Base-by-base conservation (phyloP, 1,140 invertebrate species). In the Rhyacophila brunnea region DNA sequence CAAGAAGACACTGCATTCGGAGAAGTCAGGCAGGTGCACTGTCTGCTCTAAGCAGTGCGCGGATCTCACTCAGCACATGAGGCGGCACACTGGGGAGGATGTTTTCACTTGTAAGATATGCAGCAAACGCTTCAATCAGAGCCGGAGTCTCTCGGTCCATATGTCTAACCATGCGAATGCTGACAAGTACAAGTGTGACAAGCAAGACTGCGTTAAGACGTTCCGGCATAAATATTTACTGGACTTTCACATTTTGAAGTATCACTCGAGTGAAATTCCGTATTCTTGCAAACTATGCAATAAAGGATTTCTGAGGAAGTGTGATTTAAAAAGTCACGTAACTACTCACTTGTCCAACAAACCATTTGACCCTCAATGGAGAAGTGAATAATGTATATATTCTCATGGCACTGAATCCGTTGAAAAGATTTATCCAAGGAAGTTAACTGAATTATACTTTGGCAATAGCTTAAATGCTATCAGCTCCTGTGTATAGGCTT, bases 1-100 rank as follows among this genome's bases (percentile, higher is more conserved):
- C 32, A 73, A 73, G 9, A 62, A 62, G 42, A 66, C 72, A 20
- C 68, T 71, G 13, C 77, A 79, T 60, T 78, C 76, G 0, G 73
- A 75, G 34, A 71, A 67, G 20, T 77, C 77, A 9, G 77, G 77
- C 0, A 65, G 74, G 18, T 79, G 75, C 51, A 58, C 48, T 13
- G 57, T 74, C 4, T 79, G 76, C 48, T 57, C 68, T 6, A 77
- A 77, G 49, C 70, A 70, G 18, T 77, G 74, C 47, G 66, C 77
- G 0, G 68, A 78, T 48, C 48, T 79, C 9, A 67, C 71, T 15
- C 72, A 73, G 23, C 88, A 90, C 64, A 78, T 86, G 66, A 70
- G 84, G 2, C 83, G 82, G 35, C 88, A 88, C 66, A 85, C 85
- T 10, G 86, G 85, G 10, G 86, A 87, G 66, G 83, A 82, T 47